Evolutionary conservation across 2,113 vertebrate genomes (phyloP).

Genomic region (Protomyctophum bolini): DNA sequence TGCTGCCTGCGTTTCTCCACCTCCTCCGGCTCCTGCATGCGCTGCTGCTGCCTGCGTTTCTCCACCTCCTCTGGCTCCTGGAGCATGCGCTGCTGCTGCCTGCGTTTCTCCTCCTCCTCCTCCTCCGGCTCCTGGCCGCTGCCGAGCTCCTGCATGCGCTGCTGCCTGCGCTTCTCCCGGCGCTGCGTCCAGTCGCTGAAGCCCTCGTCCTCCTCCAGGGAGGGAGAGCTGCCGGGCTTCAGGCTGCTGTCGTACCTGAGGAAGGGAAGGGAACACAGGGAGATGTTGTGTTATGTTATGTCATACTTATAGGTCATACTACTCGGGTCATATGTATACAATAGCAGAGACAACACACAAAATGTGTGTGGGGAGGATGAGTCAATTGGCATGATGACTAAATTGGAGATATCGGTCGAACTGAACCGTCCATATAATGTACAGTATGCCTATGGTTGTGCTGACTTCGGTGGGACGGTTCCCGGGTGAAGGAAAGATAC

Average conservation of each 20-base stretch:
- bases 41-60: slow-evolving; percentile 71
- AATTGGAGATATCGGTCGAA: too few species aligned
- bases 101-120: slow-evolving; percentile 70
- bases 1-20: slow-evolving; percentile 75
- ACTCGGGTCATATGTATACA: not conserved
- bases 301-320: not conserved
- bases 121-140: slow-evolving; percentile 40
- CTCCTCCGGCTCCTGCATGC: slow-evolving; percentile 57
- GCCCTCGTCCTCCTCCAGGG: slow-evolving; percentile 92
- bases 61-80: slow-evolving; percentile 64
- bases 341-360: not conserved
- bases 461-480: too few species aligned
- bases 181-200: slow-evolving; percentile 95
- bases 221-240: slow-evolving; percentile 73
- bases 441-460: too few species aligned
- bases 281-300: not conserved
- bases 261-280: slow-evolving; percentile 1
- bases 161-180: slow-evolving; percentile 76
- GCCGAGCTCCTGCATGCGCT: slow-evolving; percentile 61
- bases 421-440: too few species aligned
- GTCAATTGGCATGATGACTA: too few species aligned
- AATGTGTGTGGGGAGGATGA: too few species aligned
- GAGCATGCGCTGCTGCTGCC: slow-evolving; percentile 67
- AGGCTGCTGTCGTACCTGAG: slow-evolving; percentile 67
- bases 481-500: not conserved